phyloP scores from a whole-genome alignment of 2,113 vertebrate species.

The Platycercus adscitus region DNA sequence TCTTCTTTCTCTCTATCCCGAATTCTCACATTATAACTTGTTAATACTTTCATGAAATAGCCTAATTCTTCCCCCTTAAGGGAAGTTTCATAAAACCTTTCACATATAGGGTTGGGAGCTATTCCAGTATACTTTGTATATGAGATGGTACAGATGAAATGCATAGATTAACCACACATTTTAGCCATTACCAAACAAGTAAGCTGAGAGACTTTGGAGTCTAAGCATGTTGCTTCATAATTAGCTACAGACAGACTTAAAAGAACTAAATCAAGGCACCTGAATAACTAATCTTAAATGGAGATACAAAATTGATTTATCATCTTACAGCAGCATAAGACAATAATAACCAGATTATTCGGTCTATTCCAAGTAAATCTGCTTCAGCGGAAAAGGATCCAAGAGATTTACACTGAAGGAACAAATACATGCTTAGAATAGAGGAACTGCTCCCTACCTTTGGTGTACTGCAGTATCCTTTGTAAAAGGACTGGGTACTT shows the following conservation, averaged over 20 bases:
- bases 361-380: neutral
- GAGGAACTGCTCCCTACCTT: constrained; percentile 76
- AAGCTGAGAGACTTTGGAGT: neutral
- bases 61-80: neutral
- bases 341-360: neutral
- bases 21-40: neutral
- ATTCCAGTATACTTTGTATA: neutral
- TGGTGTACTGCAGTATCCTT: constrained; percentile 91
- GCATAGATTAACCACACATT: neutral
- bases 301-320: neutral
- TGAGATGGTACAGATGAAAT: neutral
- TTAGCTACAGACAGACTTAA: neutral
- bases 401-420: neutral
- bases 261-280: neutral
- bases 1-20: neutral
- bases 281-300: neutral
- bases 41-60: neutral
- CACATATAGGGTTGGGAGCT: neutral
- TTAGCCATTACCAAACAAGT: neutral
- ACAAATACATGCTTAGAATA: neutral
- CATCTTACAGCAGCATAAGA: neutral
- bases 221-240: neutral
- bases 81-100: neutral
- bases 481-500: constrained; percentile 96
- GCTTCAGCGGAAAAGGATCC: neutral